These are phyloP conservation scores for Brachionus rotundiformis DNA, from an alignment of 1,140 invertebrate genomes.

Conservation along the genomic window DNA sequence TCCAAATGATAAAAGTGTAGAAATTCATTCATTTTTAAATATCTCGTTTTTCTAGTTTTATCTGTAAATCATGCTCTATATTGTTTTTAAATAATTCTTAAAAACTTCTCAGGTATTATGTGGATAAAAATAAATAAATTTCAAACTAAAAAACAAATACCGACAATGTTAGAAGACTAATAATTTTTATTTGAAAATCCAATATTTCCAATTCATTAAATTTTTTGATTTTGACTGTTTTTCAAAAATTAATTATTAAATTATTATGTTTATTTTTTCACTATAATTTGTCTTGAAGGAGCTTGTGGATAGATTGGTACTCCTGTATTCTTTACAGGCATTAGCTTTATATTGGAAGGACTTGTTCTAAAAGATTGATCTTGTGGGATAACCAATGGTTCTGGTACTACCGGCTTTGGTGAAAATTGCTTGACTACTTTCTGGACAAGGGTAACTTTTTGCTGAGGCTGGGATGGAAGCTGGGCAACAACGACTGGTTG, in stretches of 20 bases:
- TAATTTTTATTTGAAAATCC: neutral
- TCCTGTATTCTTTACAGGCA: neutral
- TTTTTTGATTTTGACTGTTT: neutral
- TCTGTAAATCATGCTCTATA: too few relatives aligned
- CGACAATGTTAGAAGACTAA: too few relatives aligned
- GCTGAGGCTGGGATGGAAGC: neutral
- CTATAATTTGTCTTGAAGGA: neutral
- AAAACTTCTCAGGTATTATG: too few relatives aligned
- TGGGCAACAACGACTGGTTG: neutral
- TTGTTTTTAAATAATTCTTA: too few relatives aligned
- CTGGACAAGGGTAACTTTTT: neutral
- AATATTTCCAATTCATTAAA: neutral
- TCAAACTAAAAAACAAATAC: too few relatives aligned
- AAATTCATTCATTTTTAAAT: too few relatives aligned
- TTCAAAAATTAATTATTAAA: neutral
- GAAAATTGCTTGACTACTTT: neutral
- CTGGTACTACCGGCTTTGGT: constrained; percentile 5
- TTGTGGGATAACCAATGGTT: neutral
- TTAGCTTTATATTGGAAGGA: neutral
- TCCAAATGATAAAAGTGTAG: too few relatives aligned
- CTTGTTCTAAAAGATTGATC: constrained; percentile 11
- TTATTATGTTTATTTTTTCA: neutral
- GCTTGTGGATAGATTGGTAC: neutral
- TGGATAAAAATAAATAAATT: too few relatives aligned
- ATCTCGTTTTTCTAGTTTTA: too few relatives aligned